Percentiles rank a stretch among this genome's conserved stretches.
Conservation (phyloP, 2,888 invertebrate species). For the Meliscaeva auricollis region DNA sequence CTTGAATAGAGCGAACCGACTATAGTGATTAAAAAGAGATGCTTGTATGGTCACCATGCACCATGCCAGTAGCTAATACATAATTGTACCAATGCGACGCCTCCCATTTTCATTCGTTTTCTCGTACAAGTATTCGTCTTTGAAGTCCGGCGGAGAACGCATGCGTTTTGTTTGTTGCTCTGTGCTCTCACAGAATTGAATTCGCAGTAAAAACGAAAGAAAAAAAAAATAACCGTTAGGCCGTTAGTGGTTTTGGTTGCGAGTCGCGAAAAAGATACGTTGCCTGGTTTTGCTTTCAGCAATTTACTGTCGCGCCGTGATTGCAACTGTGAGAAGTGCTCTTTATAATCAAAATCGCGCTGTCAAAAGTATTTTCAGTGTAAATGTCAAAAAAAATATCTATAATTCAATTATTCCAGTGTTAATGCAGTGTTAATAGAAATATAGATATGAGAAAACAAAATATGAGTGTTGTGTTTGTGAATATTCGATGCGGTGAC, state of each 20-base stretch:
- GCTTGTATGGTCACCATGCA: background rate
- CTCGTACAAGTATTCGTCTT: slow-evolving; percentile 61
- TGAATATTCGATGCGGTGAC: slow-evolving; percentile 41
- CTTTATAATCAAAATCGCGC: slow-evolving; percentile 30
- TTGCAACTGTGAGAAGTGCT: slow-evolving; percentile 44
- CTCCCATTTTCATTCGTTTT: slow-evolving; percentile 63
- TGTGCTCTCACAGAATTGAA: slow-evolving; percentile 32
- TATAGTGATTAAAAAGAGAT: slow-evolving; percentile 39
- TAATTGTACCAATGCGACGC: slow-evolving; percentile 38
- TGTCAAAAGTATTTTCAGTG: slow-evolving; percentile 44
- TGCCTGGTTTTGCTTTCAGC: slow-evolving; percentile 49
- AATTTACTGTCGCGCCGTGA: slow-evolving; percentile 55
- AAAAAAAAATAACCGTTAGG: slow-evolving; percentile 38
- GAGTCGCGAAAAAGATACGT: slow-evolving; percentile 56
- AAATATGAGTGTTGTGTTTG: slow-evolving; percentile 39
- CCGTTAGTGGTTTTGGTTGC: slow-evolving; percentile 50
- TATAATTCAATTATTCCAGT: slow-evolving; percentile 30
- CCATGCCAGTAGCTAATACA: slow-evolving; percentile 26
- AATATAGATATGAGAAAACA: slow-evolving; percentile 14
- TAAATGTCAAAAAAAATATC: slow-evolving; percentile 29
- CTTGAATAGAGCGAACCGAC: slow-evolving; percentile 15
- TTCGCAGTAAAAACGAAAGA: slow-evolving; percentile 4
- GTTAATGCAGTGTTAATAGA: slow-evolving; percentile 37
- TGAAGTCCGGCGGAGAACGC: slow-evolving; percentile 58
- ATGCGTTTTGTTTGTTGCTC: slow-evolving; percentile 55